Base-by-base conservation (phyloP, 2,888 invertebrate species). In the Platycnemis pennipes region DNA sequence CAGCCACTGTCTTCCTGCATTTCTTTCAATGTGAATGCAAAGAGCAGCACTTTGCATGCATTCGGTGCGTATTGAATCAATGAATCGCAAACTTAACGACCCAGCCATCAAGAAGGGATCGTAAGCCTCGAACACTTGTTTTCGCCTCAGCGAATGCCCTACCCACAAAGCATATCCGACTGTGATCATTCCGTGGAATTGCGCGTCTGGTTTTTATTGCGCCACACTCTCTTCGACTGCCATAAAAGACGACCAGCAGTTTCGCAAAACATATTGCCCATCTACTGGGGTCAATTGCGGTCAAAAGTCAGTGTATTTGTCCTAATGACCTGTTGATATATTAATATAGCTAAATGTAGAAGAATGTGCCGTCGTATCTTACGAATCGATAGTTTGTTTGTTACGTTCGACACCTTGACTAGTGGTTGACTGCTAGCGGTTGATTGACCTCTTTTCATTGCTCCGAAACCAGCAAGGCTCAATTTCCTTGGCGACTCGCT, bases 291-390 rank as follows among this genome's bases (percentile, higher is more conserved):
- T 77, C 16, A 77, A 77, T 77, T 16, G 2, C 37, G 77, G 37
- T 77, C 77, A 77, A 77, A 77, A 77, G 77, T 77, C 77, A 77
- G 37, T 13, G 13, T 31, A 77, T 77, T 77, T 77, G 77, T 77
- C 77, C 77, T 77, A 77, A 77, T 77, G 77, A 77, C 77, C 77
- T 31, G 31, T 11, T 77, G 31, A 37, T 77, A 37, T 77, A 77
- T 77, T 77, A 26, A 37, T 77, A 77, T 77, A 37, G 37, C 37
- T 37, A 77, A 37, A 3, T 5, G 37, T 37, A 0, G 77, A 77
- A 37, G 77, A 77, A 77, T 77, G 77, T 37, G 22, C 77, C 77
- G 77, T 77, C 77, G 77, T 16, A 31, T 26, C 63, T 63, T 63
- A 3, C 63, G 7, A 63, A 63, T 77, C 77, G n/a, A n/a, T n/a